Base-by-base conservation (phyloP, 2,888 invertebrate genomes). In the Scrobipalpa atriplicella region DNA sequence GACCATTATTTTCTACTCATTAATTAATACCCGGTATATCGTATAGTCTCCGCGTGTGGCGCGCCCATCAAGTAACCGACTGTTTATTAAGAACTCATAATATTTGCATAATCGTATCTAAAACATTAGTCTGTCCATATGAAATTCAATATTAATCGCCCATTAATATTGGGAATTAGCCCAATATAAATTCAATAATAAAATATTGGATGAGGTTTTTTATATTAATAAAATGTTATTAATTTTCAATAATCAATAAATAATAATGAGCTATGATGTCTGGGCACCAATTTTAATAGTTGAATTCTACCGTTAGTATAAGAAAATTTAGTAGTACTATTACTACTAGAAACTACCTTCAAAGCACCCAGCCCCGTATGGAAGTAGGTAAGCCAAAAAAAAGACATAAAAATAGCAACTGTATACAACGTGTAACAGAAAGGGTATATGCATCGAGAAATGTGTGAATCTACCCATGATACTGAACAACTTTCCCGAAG, bases 41-140 rank as follows among this genome's bases (percentile, higher is more conserved):
- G 16, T 16, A n/a, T 47, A 21, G 16, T 36, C 54, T 62, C 43
- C 78, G 78, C 81, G 86, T 84, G 88, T 81, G 84, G 84, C 82
- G 82, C 81, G 81, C 80, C 81, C 83, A 87, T 89, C 86, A 85
- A 83, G 82, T 77, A 51, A 60, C 81, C 84, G 89, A 90, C 86
- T 85, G 87, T 87, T 86, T 90, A 90, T 90, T 90, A 90, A 83
- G 84, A 90, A 89, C 87, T 85, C 88, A 90, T 91, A 82, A 84
- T 90, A 92, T 92, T 92, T 90, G 90, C 90, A 92, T 92, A 92
- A 92, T 89, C 83, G 81, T 83, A 82, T 89, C 86, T 86, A 81
- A 80, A 83, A 83, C 84, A 82, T 85, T 78, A 83, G 79, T 81
- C 77, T 75, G 80, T 81, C 78, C 75, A 83, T 82, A 89, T 87